Evolutionary conservation across 1,140 invertebrate genomes (phyloP).

Genomic region (Scaptomyza hsui): DNA sequence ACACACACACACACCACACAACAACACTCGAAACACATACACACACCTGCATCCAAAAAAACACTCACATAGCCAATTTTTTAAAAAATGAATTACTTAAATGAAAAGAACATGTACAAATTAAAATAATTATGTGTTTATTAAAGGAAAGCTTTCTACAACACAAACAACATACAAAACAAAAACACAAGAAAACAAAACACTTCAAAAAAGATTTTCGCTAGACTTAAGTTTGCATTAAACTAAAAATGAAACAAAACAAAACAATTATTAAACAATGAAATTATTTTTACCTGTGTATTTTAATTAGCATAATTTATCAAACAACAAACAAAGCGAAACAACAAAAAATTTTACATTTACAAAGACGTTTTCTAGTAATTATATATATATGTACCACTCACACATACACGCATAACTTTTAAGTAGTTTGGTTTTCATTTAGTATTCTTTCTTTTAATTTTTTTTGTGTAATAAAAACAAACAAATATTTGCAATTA

Average conservation of each 20-base stretch:
- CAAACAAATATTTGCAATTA: conserved; percentile 65
- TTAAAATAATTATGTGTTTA: conserved; percentile 66
- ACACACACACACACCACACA: conserved; percentile 22
- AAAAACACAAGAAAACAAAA: conserved; percentile 51
- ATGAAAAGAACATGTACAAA: conserved; percentile 77
- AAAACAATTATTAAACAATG: conserved; percentile 75
- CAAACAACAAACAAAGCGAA: conserved; percentile 50
- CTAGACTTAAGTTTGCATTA: conserved; percentile 67
- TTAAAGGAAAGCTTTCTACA: conserved; percentile 71
- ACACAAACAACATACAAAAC: conserved; percentile 48
- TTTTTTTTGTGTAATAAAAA: conserved; percentile 73
- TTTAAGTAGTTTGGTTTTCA: conserved; percentile 78
- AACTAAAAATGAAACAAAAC: conserved; percentile 35
- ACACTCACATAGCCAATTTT: conserved; percentile 78
- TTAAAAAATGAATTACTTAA: conserved; percentile 76
- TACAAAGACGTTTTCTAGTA: conserved; percentile 80
- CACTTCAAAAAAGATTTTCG: conserved; percentile 61
- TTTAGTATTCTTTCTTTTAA: conserved; percentile 64
- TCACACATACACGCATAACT: conserved; percentile 55
- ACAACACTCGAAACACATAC: conserved; percentile 5
- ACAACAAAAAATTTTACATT: conserved; percentile 67
- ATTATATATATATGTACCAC: conserved; percentile 48
- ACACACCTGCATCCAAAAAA: conserved; percentile 14
- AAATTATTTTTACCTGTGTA: conserved; percentile 82
- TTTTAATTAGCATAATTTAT: conserved; percentile 80